Conservation (phyloP, 2,888 invertebrate genomes). For the Xylota sylvarum region DNA sequence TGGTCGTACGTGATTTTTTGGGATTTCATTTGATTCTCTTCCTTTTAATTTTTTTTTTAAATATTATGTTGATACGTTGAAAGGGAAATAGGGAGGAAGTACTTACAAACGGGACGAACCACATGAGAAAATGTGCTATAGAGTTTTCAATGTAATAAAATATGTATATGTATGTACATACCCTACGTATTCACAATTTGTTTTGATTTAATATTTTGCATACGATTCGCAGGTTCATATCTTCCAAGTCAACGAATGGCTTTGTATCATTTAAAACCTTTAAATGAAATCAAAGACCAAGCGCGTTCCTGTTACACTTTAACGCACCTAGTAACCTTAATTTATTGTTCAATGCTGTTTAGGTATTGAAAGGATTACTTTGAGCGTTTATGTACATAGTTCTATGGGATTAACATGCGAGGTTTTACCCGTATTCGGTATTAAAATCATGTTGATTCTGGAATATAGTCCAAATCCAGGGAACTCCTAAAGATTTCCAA, state of each 20-base stretch:
- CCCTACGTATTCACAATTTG: neutral
- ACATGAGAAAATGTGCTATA: neutral
- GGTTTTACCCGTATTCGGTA: no score
- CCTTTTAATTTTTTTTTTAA: neutral
- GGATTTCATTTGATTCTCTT: slow-evolving; percentile 35
- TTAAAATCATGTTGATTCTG: no score
- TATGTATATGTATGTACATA: neutral
- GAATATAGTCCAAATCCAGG: no score
- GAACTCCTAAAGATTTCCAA: no score
- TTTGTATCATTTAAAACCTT: no score
- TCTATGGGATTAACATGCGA: no score
- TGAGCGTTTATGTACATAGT: no score
- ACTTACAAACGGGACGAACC: neutral
- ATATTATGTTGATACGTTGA: slow-evolving; percentile 7
- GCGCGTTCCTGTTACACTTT: no score
- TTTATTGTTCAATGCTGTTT: neutral
- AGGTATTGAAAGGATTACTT: no score
- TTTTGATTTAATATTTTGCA: neutral
- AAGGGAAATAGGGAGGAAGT: slow-evolving; percentile 33
- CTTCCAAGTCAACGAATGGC: no score
- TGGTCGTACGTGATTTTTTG: slow-evolving; percentile 58
- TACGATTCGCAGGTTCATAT: no score
- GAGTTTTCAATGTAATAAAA: neutral
- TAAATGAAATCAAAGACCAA: no score
- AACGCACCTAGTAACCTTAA: neutral